Percentiles rank a stretch among this genome's conserved stretches.
Evolutionary conservation across 2,797 vertebrate species (phyloP).

Genomic region (Parauchenoglanis ngamensis): DNA sequence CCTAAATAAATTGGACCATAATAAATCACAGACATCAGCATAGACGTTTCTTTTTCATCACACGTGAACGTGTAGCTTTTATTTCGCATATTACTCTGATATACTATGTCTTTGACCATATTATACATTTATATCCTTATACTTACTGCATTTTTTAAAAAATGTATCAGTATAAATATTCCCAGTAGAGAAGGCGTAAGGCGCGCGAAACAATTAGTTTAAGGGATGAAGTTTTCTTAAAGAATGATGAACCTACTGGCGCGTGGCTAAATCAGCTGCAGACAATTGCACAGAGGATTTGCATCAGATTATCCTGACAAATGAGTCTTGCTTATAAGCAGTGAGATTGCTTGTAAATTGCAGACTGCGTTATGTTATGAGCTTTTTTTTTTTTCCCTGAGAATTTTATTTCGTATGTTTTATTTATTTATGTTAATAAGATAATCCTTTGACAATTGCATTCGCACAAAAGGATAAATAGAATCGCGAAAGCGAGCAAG

Average conservation of each 20-base stretch:
- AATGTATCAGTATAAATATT: neutral
- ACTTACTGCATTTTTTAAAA: neutral
- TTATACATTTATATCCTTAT: neutral
- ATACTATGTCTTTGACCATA: neutral
- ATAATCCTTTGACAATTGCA: constrained; percentile 19
- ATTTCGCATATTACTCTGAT: neutral
- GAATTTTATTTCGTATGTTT: constrained; percentile 19
- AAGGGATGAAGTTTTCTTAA: constrained; percentile 9
- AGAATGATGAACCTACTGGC: constrained; percentile 20
- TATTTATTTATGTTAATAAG: constrained; percentile 31
- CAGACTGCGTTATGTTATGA: constrained; percentile 15
- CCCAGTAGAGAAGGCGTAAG: neutral
- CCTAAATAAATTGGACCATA: neutral
- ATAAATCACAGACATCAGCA: neutral
- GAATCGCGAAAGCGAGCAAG: neutral
- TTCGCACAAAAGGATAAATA: constrained; percentile 8
- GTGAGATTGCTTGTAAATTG: constrained; percentile 27
- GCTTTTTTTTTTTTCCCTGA: neutral
- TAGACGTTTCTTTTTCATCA: neutral
- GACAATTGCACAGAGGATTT: constrained; percentile 40
- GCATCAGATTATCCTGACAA: constrained; percentile 48
- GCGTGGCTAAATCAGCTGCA: constrained; percentile 34
- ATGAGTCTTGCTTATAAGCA: constrained; percentile 28
- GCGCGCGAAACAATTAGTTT: constrained; percentile 20
- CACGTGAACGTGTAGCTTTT: neutral